A percentile compares a stretch with the other conserved stretches of the same genome.
These are phyloP conservation scores for Hydropsyche tenuis DNA, from an alignment of 1,140 invertebrate species.

Conservation along the genomic window DNA sequence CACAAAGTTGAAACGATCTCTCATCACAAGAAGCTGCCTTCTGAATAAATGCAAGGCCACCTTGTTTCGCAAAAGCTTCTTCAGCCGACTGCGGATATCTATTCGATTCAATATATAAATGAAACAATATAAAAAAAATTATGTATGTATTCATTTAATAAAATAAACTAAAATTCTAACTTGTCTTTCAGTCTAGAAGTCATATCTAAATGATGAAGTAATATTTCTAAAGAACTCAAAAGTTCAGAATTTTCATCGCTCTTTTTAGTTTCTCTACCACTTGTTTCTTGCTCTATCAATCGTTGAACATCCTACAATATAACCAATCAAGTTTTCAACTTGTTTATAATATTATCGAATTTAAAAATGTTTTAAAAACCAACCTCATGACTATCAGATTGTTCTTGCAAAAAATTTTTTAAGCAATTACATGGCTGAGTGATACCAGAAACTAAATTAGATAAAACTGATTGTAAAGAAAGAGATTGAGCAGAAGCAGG, in stretches of 20 bases:
- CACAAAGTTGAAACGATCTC: conserved; percentile 27
- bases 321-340: too few relatives aligned
- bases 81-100: conserved; percentile 21
- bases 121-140: background rate
- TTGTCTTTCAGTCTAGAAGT: background rate
- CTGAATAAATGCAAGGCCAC: conserved; percentile 39
- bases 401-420: conserved; percentile 38
- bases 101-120: background rate
- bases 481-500: conserved; percentile 18
- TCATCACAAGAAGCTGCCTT: conserved; percentile 33
- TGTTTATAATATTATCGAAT: too few relatives aligned
- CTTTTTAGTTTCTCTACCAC: conserved; percentile 22
- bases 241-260: conserved; percentile 38
- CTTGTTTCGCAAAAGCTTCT: conserved; percentile 37
- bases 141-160: background rate
- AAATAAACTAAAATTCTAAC: background rate
- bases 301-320: conserved; percentile 40
- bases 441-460: background rate
- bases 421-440: conserved; percentile 36
- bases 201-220: conserved; percentile 42
- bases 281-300: conserved; percentile 43
- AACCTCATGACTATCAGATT: conserved; percentile 41
- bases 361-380: background rate
- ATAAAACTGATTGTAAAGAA: conserved; percentile 20
- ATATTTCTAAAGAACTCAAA: conserved; percentile 23